Conservation (phyloP, 2,888 invertebrate species). For the Perizoma affinitatum region DNA sequence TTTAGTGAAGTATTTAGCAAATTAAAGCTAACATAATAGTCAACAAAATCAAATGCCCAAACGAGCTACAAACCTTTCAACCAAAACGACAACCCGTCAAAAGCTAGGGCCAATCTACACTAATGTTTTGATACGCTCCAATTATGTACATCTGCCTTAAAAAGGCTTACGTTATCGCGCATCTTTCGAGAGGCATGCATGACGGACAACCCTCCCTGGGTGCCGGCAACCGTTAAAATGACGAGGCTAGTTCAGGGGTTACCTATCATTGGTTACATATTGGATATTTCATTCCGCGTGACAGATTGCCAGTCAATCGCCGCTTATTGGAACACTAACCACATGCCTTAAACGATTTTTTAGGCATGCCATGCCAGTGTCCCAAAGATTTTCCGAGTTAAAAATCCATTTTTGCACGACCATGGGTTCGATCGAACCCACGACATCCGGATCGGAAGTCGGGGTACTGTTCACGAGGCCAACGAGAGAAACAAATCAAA, state of each 20-base stretch:
- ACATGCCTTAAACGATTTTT: too few species aligned
- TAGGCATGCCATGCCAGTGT: too few species aligned
- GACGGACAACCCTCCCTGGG: slow-evolving; percentile 70
- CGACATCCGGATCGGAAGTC: too few species aligned
- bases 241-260: slow-evolving; percentile 52
- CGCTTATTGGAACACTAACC: too few species aligned
- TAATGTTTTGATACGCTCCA: slow-evolving; percentile 82
- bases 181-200: slow-evolving; percentile 59
- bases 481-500: too few species aligned
- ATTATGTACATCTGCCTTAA: slow-evolving; percentile 79
- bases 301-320: too few species aligned
- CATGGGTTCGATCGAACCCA: too few species aligned
- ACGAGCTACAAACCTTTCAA: slow-evolving; percentile 19
- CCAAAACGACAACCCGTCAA: slow-evolving; percentile 24
- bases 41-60: slow-evolving; percentile 22
- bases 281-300: slow-evolving; percentile 12
- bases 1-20: too few species aligned
- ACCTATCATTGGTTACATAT: slow-evolving; percentile 46
- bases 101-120: slow-evolving; percentile 45
- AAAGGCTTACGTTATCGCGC: slow-evolving; percentile 62
- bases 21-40: neutral
- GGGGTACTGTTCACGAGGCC: too few species aligned
- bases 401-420: too few species aligned
- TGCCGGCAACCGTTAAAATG: slow-evolving; percentile 79
- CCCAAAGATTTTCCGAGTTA: too few species aligned